Percentiles rank a stretch among this genome's conserved stretches.
phyloP scores from a whole-genome alignment of 2,797 vertebrate species.

The Lepidocolaptes lacrymiger region DNA sequence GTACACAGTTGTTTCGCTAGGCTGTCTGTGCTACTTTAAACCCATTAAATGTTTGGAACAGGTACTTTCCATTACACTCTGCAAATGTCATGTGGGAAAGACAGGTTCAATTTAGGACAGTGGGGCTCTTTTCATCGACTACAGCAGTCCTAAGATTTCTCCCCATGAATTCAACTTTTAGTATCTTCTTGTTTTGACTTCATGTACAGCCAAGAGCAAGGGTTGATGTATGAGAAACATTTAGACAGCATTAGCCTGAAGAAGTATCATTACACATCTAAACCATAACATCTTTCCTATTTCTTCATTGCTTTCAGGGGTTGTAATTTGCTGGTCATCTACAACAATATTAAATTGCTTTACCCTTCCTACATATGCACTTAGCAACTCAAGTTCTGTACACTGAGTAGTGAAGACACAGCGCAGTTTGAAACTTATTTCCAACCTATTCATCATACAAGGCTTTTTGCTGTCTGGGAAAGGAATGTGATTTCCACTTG shows the following conservation, averaged over 20 bases:
- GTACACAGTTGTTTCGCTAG: background rate
- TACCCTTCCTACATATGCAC: background rate
- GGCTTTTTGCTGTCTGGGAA: rapidly evolving
- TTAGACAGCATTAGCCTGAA: background rate
- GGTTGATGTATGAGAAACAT: background rate
- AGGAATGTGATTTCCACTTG: background rate
- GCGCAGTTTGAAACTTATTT: background rate
- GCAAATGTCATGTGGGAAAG: background rate
- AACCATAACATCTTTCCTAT: background rate
- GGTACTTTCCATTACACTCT: background rate
- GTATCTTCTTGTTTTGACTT: background rate
- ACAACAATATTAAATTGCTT: background rate
- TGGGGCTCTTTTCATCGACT: background rate
- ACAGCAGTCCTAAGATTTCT: background rate
- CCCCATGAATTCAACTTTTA: background rate
- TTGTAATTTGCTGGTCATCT: background rate
- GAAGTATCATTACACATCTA: background rate
- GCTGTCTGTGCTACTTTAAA: background rate
- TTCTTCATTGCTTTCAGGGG: background rate
- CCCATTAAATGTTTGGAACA: background rate
- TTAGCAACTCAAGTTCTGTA: background rate
- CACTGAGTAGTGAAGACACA: background rate
- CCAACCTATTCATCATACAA: background rate
- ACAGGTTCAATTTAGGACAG: background rate
- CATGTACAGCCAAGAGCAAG: background rate